Evolutionary conservation across 2,888 invertebrate species (phyloP), one percentile per base, ranked within the genome.

Genomic region (Hirtodrosophila trivittata): DNA sequence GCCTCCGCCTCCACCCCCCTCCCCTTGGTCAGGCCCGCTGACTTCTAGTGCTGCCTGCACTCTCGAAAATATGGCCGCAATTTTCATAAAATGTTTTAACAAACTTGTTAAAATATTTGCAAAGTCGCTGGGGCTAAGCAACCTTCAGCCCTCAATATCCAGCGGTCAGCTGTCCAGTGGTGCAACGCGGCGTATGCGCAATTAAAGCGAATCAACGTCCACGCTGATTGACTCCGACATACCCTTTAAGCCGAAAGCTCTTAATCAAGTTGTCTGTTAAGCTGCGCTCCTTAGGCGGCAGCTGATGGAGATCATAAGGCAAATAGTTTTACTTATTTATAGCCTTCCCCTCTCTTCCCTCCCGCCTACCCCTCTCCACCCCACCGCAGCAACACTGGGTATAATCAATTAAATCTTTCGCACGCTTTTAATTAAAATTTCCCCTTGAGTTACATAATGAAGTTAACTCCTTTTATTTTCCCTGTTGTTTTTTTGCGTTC

Each of bases 371-470:
- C 30, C 41, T 21, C 9, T 12, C 18, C 25, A 25, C 25, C 25
- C 25, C 25, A 8, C 4, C 14, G 9, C n/a, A 2, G 12, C 9
- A 9, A 45, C 49, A 25, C 66, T 62, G 72, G 67, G 66, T 70
- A 71, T 76, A 81, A 85, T 82, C 85, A 82, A 82, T 85, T 82
- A 82, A 82, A 75, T 74, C 76, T 72, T 74, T 78, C 64, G 63
- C 82, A 75, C 66, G 75, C 78, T 82, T 82, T 82, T 82, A 84
- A 84, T 84, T 81, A 75, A 81, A 84, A 75, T 85, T 76, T 66
- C 66, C 66, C 72, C 62, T 55, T 55, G 67, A 71, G 69, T 67
- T 60, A 60, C 60, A 71, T 76, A 84, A 77, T 84, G 74, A 82
- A 81, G 81, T 84, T 72, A 76, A 71, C 82, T 66, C 68, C 43